Conservation (phyloP, 2,888 invertebrate genomes). For the Pristionchus exspectatus region DNA sequence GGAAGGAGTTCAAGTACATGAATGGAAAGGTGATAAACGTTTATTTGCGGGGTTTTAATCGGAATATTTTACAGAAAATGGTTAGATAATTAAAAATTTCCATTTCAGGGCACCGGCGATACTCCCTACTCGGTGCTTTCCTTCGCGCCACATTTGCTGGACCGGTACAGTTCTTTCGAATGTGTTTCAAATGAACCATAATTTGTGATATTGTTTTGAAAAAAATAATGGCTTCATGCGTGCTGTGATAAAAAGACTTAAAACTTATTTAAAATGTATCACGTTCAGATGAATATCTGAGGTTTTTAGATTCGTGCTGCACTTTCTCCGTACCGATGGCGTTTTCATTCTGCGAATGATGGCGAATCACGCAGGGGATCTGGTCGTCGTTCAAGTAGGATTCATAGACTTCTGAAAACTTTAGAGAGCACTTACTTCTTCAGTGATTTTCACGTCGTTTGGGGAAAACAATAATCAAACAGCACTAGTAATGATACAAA, state of each 20-base stretch:
- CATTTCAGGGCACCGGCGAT: constrained; percentile 54
- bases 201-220: too few relatives aligned
- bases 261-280: too few relatives aligned
- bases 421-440: not conserved
- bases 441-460: not conserved
- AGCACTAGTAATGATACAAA: too few relatives aligned
- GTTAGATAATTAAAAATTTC: not conserved
- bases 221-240: not conserved
- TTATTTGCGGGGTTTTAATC: too few relatives aligned
- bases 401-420: not conserved
- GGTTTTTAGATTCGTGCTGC: constrained; percentile 19
- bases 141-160: constrained; percentile 72
- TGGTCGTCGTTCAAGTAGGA: constrained; percentile 68
- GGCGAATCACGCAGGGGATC: constrained; percentile 77
- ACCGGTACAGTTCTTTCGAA: constrained; percentile 65
- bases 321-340: constrained; percentile 58
- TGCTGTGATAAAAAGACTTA: too few relatives aligned
- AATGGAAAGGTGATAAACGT: constrained; percentile 26
- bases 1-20: constrained; percentile 53
- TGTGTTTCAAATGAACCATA: too few relatives aligned
- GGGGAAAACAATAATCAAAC: not conserved
- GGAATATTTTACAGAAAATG: too few relatives aligned
- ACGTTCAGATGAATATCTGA: not conserved
- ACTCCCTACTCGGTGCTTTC: constrained; percentile 67
- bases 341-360: constrained; percentile 77